These are phyloP conservation scores for Atta colombica DNA, from an alignment of 1,140 invertebrate species.

Conservation along the genomic window DNA sequence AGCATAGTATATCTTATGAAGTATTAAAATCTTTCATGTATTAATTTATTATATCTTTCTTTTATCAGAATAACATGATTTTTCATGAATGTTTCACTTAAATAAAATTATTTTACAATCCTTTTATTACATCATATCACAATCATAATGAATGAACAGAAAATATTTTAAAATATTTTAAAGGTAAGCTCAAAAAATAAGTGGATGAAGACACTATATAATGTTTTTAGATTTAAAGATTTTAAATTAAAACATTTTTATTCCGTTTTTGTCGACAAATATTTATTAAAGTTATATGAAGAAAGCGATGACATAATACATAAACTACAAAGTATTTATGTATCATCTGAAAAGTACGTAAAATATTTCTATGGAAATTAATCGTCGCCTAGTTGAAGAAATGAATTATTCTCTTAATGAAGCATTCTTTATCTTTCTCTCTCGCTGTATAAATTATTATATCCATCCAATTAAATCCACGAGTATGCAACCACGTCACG, in stretches of 20 bases:
- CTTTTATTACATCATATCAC: neutral
- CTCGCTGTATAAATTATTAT: slow-evolving; percentile 8
- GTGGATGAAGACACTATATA: neutral
- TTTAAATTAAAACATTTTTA: neutral
- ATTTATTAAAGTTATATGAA: neutral
- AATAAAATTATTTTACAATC: neutral
- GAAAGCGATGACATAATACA: neutral
- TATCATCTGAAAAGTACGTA: neutral
- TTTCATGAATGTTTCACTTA: neutral
- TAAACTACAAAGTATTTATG: slow-evolving; percentile 8
- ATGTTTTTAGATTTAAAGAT: neutral
- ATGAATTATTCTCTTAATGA: neutral
- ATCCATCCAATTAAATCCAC: slow-evolving; percentile 17
- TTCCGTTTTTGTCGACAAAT: neutral
- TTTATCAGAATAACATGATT: neutral
- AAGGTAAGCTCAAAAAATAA: neutral
- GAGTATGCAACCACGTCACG: slow-evolving; percentile 8
- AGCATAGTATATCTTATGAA: neutral
- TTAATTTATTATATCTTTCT: slow-evolving; percentile 3
- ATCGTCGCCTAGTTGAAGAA: neutral
- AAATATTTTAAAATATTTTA: neutral
- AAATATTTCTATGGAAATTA: slow-evolving; percentile 19
- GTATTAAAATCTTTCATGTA: neutral
- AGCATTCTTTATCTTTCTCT: neutral
- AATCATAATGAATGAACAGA: neutral